These are phyloP conservation scores for Oreocharis arfaki DNA, from an alignment of 2,113 vertebrate genomes.

Conservation along the genomic window DNA sequence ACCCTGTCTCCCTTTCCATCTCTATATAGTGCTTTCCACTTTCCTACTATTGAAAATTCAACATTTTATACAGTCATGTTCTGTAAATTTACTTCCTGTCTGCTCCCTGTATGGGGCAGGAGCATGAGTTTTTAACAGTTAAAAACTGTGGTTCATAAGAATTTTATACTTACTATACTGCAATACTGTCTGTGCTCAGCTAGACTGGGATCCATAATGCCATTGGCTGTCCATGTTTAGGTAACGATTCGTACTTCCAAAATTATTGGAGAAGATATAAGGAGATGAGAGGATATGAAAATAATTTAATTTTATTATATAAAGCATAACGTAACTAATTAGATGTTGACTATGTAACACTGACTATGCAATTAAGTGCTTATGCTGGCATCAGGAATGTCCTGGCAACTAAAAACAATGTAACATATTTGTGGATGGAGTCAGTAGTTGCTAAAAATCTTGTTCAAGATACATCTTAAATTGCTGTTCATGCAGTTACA, in stretches of 20 bases:
- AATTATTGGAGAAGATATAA: neutral
- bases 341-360: neutral
- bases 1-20: neutral
- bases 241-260: neutral
- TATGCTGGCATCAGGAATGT: neutral
- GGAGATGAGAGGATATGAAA: neutral
- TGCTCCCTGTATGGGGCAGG: neutral
- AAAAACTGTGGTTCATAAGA: neutral
- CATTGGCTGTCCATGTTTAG: neutral
- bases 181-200: neutral
- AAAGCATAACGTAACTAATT: neutral
- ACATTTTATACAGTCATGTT: neutral
- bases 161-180: neutral
- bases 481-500: neutral
- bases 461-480: neutral
- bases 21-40: neutral
- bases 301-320: neutral
- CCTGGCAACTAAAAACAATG: neutral
- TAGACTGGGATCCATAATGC: neutral
- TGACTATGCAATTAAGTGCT: neutral
- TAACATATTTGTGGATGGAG: fast-evolving
- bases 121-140: neutral
- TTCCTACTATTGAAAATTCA: neutral
- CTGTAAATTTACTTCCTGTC: neutral
- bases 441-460: neutral